phyloP scores from a whole-genome alignment of 2,888 invertebrate genomes.

The Mimas tiliae region DNA sequence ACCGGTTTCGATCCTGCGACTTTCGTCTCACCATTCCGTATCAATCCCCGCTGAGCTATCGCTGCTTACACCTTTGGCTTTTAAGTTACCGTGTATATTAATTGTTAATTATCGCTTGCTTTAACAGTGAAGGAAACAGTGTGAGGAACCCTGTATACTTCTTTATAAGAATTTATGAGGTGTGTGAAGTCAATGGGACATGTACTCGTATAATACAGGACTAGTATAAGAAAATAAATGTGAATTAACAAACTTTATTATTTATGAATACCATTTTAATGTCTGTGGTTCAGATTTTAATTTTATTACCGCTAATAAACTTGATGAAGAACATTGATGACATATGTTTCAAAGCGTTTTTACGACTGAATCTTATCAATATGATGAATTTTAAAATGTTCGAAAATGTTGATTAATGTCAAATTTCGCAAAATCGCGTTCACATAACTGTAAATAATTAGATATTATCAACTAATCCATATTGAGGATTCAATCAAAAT shows the following conservation, averaged over 20 bases:
- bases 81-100: no score
- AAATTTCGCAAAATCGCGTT: neutral
- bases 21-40: no score
- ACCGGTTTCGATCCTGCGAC: no score
- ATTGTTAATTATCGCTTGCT: no score
- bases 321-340: neutral
- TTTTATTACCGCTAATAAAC: neutral
- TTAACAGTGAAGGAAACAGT: no score
- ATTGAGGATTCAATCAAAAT: neutral
- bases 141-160: no score
- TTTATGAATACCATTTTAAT: neutral
- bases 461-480: neutral
- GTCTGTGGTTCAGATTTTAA: neutral
- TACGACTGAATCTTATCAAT: conserved; percentile 1
- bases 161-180: no score
- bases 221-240: no score
- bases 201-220: no score
- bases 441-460: conserved; percentile 1
- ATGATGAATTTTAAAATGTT: neutral
- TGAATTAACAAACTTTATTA: neutral
- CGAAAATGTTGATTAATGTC: conserved; percentile 6
- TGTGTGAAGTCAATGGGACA: no score
- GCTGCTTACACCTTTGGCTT: no score
- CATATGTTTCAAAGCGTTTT: neutral
- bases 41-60: no score